phyloP scores from a whole-genome alignment of 2,888 invertebrate species.

The Deilephila porcellus region DNA sequence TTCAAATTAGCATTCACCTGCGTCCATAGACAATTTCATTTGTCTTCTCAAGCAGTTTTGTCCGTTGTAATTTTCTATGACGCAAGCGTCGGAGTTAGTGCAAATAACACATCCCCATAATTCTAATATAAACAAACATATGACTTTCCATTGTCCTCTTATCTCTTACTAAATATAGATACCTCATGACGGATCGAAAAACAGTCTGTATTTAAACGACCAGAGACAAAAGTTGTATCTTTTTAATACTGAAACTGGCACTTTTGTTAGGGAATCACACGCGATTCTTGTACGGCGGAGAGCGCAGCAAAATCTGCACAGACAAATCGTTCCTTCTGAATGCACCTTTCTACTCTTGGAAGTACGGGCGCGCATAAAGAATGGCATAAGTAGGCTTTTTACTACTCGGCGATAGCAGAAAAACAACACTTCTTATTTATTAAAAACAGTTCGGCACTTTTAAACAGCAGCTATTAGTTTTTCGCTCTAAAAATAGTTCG shows the following conservation, averaged over 20 bases:
- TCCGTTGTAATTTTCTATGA: slow-evolving; percentile 53
- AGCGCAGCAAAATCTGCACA: slow-evolving; percentile 72
- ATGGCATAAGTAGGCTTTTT: slow-evolving; percentile 82
- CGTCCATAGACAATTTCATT: slow-evolving; percentile 7
- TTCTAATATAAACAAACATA: slow-evolving; percentile 51
- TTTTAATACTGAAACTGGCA: slow-evolving; percentile 71
- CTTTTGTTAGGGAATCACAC: slow-evolving; percentile 72
- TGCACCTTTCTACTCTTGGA: slow-evolving; percentile 74
- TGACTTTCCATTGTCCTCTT: slow-evolving; percentile 55
- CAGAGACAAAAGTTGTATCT: slow-evolving; percentile 78
- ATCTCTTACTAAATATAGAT: slow-evolving; percentile 43
- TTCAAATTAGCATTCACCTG: neutral
- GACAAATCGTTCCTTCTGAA: slow-evolving; percentile 65
- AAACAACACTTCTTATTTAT: slow-evolving; percentile 33
- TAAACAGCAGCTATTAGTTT: neutral
- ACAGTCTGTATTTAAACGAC: slow-evolving; percentile 75
- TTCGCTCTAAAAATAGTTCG: too few relatives aligned
- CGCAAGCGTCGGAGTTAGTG: slow-evolving; percentile 39
- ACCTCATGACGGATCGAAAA: slow-evolving; percentile 49
- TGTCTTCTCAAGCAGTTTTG: slow-evolving; percentile 32
- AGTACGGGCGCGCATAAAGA: slow-evolving; percentile 63
- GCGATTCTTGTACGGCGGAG: slow-evolving; percentile 66
- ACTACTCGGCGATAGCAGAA: slow-evolving; percentile 32
- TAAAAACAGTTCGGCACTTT: neutral
- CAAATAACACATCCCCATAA: slow-evolving; percentile 41